Evolutionary conservation across 2,797 vertebrate species (phyloP).

Genomic region (Erpetoichthys calabaricus): DNA sequence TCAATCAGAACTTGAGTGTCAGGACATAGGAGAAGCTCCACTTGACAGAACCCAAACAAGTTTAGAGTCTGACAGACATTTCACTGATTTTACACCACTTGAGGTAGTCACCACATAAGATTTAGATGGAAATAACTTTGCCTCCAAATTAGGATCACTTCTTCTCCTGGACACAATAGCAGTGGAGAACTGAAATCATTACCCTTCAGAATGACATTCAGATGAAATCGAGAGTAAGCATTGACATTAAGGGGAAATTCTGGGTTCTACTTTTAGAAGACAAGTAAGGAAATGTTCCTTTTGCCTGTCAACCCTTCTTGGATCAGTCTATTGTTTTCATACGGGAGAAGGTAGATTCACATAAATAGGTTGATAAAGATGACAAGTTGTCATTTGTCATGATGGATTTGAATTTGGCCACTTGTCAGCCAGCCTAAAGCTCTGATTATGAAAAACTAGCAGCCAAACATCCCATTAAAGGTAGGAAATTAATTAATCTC

Average conservation of each 20-base stretch:
- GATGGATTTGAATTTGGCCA: slow-evolving; percentile 19
- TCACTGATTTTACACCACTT: slow-evolving; percentile 15
- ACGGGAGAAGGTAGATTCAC: too few relatives aligned
- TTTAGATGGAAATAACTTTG: slow-evolving; percentile 16
- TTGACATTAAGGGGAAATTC: slow-evolving; percentile 8
- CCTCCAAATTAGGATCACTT: slow-evolving; percentile 13
- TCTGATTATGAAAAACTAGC: slow-evolving; percentile 12
- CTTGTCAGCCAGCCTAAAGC: slow-evolving; percentile 13
- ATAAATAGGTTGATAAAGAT: too few relatives aligned
- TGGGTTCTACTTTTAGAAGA: slow-evolving; percentile 19
- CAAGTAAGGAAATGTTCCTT: too few relatives aligned
- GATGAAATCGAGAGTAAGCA: slow-evolving; percentile 17
- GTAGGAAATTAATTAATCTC: slow-evolving; percentile 8
- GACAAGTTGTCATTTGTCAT: slow-evolving; percentile 15
- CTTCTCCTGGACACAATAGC: slow-evolving; percentile 16
- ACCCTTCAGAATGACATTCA: slow-evolving; percentile 18
- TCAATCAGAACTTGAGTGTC: too few relatives aligned
- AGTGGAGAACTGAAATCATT: slow-evolving; percentile 19
- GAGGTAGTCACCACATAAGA: slow-evolving; percentile 12
- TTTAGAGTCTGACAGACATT: slow-evolving; percentile 13
- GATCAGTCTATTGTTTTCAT: too few relatives aligned
- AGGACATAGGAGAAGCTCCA: too few relatives aligned
- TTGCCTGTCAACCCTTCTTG: too few relatives aligned
- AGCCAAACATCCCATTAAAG: slow-evolving; percentile 12
- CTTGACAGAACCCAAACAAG: slow-evolving; percentile 13